Percentiles rank a stretch among this genome's conserved stretches.
Conservation (phyloP, 2,113 vertebrate species). For the Amblyornis subalaris region DNA sequence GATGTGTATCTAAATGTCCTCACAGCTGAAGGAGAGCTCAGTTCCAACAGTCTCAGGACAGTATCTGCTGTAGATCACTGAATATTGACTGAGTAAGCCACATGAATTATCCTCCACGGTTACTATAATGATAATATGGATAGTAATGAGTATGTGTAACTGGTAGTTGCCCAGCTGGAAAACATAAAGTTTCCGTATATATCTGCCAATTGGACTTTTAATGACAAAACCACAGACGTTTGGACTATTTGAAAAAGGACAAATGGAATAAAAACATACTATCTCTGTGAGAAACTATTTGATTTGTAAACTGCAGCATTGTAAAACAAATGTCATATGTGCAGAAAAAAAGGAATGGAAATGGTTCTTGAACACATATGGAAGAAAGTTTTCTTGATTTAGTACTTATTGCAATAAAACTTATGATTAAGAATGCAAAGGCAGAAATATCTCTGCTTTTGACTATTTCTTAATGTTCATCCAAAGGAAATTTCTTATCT, state of each 20-base stretch:
- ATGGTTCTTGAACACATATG: slow-evolving; percentile 39
- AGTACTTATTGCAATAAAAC: slow-evolving; percentile 65
- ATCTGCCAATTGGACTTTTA: slow-evolving; percentile 73
- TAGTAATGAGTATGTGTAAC: slow-evolving; percentile 63
- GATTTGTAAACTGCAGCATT: slow-evolving; percentile 66
- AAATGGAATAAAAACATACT: slow-evolving; percentile 70
- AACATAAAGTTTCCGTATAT: slow-evolving; percentile 64
- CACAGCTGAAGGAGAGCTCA: neutral
- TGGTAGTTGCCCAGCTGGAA: slow-evolving; percentile 70
- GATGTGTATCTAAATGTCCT: neutral
- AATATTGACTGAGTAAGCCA: neutral
- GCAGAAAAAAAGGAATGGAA: slow-evolving; percentile 38
- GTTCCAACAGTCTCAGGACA: neutral
- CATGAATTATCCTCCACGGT: neutral
- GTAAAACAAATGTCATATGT: slow-evolving; percentile 56
- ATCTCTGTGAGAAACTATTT: slow-evolving; percentile 54
- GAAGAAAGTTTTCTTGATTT: slow-evolving; percentile 51
- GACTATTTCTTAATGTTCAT: slow-evolving; percentile 60
- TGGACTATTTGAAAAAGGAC: slow-evolving; percentile 66
- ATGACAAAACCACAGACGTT: slow-evolving; percentile 72
- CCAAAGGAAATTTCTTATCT: slow-evolving; percentile 64
- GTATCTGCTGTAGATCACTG: neutral
- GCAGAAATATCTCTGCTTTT: slow-evolving; percentile 59
- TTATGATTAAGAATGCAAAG: slow-evolving; percentile 60
- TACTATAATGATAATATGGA: slow-evolving; percentile 49